Evolutionary conservation across 2,888 invertebrate species (phyloP).

Genomic region (Itoplectis maculator): DNA sequence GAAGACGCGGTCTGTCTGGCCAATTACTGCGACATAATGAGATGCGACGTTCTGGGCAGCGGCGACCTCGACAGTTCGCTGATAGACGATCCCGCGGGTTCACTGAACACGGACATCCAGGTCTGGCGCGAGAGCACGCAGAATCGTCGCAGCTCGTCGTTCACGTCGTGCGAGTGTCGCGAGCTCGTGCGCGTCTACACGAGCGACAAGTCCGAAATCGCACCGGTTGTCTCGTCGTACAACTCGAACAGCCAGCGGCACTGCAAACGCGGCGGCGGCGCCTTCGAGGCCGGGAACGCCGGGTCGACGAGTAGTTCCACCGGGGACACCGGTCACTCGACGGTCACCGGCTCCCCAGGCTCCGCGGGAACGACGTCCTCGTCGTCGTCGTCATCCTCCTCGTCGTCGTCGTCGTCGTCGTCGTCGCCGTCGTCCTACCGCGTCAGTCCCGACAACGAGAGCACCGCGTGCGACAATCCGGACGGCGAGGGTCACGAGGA

Average conservation of each 20-base stretch:
- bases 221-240: conserved; percentile 55
- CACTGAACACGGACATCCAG: conserved; percentile 92
- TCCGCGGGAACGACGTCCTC: conserved; percentile 11
- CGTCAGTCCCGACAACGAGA: conserved; percentile 81
- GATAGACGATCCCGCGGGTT: conserved; percentile 88
- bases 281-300: background rate
- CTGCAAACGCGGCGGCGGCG: conserved; percentile 56
- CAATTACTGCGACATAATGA: conserved; percentile 98
- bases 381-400: conserved; percentile 38
- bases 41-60: conserved; percentile 94
- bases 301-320: conserved; percentile 23
- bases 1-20: conserved; percentile 97
- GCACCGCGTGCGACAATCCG: conserved; percentile 77
- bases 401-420: conserved; percentile 54
- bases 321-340: conserved; percentile 25
- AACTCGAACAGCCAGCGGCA: conserved; percentile 56
- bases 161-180: conserved; percentile 77
- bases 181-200: conserved; percentile 73
- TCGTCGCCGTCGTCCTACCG: conserved; percentile 76
- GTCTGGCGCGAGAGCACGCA: conserved; percentile 93
- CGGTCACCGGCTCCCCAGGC: conserved; percentile 9
- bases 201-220: conserved; percentile 66
- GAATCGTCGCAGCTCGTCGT: conserved; percentile 80
- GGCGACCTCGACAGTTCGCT: conserved; percentile 87
- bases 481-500: conserved; percentile 67